Base-by-base conservation (phyloP, 2,113 vertebrate species). In the Odontophorus gujanensis region DNA sequence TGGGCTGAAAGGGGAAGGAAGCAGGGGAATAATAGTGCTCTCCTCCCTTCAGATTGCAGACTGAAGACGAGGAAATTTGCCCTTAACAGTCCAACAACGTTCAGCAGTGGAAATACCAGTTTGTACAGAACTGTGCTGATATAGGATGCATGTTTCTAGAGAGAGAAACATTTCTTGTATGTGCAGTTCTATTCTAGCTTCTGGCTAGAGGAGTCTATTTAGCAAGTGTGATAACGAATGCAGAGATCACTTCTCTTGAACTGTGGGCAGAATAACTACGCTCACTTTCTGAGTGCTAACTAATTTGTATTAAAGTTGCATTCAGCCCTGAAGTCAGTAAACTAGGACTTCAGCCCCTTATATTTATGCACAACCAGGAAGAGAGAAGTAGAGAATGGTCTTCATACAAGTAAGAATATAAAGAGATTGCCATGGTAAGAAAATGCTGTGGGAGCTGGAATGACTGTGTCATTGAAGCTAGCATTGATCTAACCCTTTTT, bases 391-490 rank as follows among this genome's bases (percentile, higher is more conserved):
- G 89, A 91, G 59, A 77, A 89, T 53, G 40, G 26, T 85, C 76
- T 88, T 88, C 79, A 73, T 21, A 89, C 45, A 71, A 81, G 71
- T 51, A 78, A 83, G 81, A 81, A 90, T 91, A 95, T 82, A 71
- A 94, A 95, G 86, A 72, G 89, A 85, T 79, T 87, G 79, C 81
- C 55, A 66, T 6, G 8, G 72, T 30, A 58, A 85, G 95, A 96
- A 81, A 91, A 88, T 92, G 78, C 87, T 92, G 89, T 85, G 86
- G 81, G 89, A 92, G 80, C 73, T 90, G 81, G 63, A 85, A 91
- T 93, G 67, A 82, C 87, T 96, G 75, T 91, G 89, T 93, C 92
- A 96, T 83, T 95, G 95, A 97, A 96, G 76, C 57, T 81, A 91
- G 76, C 92, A 97, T 97, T 94, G 92, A 96, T 96, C 93, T 75